phyloP scores from a whole-genome alignment of 2,888 invertebrate genomes.

The Xiphydria camelus region DNA sequence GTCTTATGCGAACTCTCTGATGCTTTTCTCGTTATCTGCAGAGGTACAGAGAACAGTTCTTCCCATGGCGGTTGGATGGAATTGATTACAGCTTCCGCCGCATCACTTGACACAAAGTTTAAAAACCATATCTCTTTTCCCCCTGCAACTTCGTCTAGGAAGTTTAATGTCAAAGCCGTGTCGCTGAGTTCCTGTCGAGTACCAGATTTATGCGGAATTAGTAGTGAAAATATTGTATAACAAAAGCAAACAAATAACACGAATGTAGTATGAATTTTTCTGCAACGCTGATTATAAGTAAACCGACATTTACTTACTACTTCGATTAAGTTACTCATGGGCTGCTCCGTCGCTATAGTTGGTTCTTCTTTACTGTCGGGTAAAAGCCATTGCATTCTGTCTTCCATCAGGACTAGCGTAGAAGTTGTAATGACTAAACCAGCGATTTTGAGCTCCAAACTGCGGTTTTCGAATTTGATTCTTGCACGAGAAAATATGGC shows the following conservation, averaged over 20 bases:
- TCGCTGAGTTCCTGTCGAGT: conserved; percentile 46
- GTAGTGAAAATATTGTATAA: neutral
- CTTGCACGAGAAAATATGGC: conserved; percentile 57
- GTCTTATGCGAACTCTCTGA: conserved; percentile 13
- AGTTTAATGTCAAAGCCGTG: conserved; percentile 56
- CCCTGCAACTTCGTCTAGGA: conserved; percentile 60
- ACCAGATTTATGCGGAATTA: too few species aligned
- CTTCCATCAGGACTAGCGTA: conserved; percentile 57
- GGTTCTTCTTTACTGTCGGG: conserved; percentile 42
- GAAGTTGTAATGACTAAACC: conserved; percentile 48
- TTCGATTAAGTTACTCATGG: conserved; percentile 62
- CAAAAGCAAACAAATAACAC: too few species aligned
- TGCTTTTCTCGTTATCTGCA: conserved; percentile 48
- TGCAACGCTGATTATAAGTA: neutral
- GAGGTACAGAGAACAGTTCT: conserved; percentile 61
- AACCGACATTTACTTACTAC: conserved; percentile 54
- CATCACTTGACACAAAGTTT: conserved; percentile 57
- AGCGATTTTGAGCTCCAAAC: conserved; percentile 36
- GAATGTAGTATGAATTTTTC: too few species aligned
- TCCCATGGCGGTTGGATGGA: conserved; percentile 62
- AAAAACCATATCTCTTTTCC: conserved; percentile 60
- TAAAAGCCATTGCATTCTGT: conserved; percentile 59
- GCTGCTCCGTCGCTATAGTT: conserved; percentile 54
- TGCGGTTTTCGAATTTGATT: conserved; percentile 45
- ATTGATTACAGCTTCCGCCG: conserved; percentile 58